Evolutionary conservation across 2,113 vertebrate genomes (phyloP).

Genomic region (Patagioenas fasciata): DNA sequence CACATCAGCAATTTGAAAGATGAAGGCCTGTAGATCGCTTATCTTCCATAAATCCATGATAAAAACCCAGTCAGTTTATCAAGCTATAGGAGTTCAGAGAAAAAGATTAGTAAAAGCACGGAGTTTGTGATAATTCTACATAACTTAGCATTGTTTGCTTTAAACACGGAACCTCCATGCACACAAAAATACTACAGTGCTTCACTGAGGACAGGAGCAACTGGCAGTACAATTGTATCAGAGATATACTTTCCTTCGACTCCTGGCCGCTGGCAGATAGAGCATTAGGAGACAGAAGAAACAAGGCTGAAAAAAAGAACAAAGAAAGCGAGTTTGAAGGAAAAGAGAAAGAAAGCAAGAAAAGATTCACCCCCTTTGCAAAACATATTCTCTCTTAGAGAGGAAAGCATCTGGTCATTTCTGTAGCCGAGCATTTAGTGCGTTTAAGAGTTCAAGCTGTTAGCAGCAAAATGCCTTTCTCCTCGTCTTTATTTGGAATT

Average conservation of each 20-base stretch:
- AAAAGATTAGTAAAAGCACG: not conserved
- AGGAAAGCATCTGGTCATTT: not conserved
- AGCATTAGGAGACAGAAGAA: slow-evolving; percentile 46
- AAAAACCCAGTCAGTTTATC: not conserved
- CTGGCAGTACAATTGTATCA: not conserved
- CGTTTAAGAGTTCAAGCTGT: not conserved
- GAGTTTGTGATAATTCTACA: not conserved
- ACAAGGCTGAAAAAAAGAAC: slow-evolving; percentile 48
- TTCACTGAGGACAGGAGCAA: slow-evolving; percentile 10
- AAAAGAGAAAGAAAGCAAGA: not conserved
- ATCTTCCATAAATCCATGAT: not conserved
- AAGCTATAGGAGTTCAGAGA: not conserved
- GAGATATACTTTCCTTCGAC: slow-evolving; percentile 35
- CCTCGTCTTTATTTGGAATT: not conserved
- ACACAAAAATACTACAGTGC: not conserved
- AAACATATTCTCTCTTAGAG: not conserved
- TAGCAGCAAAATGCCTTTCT: not conserved
- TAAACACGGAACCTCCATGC: not conserved
- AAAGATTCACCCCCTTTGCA: not conserved
- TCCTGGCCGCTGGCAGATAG: slow-evolving; percentile 12
- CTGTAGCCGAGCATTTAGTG: not conserved
- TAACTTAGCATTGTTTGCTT: not conserved
- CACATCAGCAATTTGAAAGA: not conserved
- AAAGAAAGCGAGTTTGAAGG: slow-evolving; percentile 42
- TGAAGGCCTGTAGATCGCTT: not conserved